Evolutionary conservation across 2,797 vertebrate genomes (phyloP).

Genomic region (Limnodromus scolopaceus): DNA sequence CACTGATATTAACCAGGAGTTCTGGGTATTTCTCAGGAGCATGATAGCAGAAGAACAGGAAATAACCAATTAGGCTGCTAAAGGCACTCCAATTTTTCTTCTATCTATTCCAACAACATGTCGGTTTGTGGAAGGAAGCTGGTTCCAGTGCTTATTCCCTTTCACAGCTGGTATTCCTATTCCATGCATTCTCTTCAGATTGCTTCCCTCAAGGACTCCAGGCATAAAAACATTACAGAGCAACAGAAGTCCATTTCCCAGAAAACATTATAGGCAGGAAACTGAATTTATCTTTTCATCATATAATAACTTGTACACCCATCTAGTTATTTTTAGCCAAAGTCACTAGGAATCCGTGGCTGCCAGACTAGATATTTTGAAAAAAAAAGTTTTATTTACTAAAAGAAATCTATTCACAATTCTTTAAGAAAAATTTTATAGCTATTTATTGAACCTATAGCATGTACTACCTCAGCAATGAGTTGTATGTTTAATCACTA

Average conservation of each 20-base stretch:
- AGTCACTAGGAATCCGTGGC: not conserved
- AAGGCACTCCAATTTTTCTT: not conserved
- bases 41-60: not conserved
- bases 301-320: not conserved
- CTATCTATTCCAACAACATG: not conserved
- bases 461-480: not conserved
- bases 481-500: not conserved
- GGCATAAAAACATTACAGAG: not conserved
- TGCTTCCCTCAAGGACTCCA: not conserved
- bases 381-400: not conserved
- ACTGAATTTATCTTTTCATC: not conserved
- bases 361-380: not conserved
- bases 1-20: not conserved
- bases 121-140: not conserved
- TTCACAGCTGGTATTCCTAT: not conserved
- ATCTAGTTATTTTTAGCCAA: not conserved
- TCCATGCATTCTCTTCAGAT: not conserved
- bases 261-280: not conserved
- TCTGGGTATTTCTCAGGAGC: not conserved
- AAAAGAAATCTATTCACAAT: not conserved
- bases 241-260: not conserved
- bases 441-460: not conserved
- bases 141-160: not conserved
- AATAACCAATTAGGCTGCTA: not conserved
- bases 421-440: not conserved